phyloP scores from a whole-genome alignment of 1,140 invertebrate genomes.

The Listronotus bonariensis region DNA sequence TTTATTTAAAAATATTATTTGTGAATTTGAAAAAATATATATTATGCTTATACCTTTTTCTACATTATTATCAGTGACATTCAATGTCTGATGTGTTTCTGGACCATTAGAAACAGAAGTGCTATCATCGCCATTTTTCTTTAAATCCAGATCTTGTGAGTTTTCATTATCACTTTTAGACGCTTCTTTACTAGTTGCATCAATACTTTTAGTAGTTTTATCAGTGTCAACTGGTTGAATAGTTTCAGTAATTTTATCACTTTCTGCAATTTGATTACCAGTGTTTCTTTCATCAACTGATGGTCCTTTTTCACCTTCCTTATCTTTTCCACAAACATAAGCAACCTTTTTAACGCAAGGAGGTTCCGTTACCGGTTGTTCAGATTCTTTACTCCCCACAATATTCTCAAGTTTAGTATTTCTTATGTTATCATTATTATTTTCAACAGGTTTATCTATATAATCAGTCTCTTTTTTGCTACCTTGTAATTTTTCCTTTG shows the following conservation, averaged over 20 bases:
- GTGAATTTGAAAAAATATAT: too few relatives aligned
- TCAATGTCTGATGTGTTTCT: too few relatives aligned
- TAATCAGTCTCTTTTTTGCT: conserved; percentile 21
- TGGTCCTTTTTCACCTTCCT: not conserved
- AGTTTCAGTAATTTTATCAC: not conserved
- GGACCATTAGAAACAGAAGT: too few relatives aligned
- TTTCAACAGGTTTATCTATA: conserved; percentile 4
- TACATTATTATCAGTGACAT: too few relatives aligned
- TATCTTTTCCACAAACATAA: conserved; percentile 29
- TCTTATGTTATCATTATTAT: not conserved
- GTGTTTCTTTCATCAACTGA: not conserved
- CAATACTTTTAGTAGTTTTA: not conserved
- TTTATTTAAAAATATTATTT: too few relatives aligned
- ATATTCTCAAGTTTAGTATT: too few relatives aligned
- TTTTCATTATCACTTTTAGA: too few relatives aligned
- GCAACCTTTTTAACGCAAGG: conserved; percentile 40
- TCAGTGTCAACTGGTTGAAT: not conserved
- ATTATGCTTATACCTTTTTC: too few relatives aligned
- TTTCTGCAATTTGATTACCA: not conserved
- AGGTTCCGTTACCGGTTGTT: conserved; percentile 30
- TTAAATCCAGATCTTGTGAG: too few relatives aligned
- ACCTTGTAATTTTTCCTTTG: conserved; percentile 7
- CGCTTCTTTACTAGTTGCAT: too few relatives aligned
- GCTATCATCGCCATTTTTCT: too few relatives aligned
- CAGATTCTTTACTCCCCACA: conserved; percentile 3